Base-by-base conservation (phyloP, 2,797 vertebrate species). In the Artibeus jamaicensis region DNA sequence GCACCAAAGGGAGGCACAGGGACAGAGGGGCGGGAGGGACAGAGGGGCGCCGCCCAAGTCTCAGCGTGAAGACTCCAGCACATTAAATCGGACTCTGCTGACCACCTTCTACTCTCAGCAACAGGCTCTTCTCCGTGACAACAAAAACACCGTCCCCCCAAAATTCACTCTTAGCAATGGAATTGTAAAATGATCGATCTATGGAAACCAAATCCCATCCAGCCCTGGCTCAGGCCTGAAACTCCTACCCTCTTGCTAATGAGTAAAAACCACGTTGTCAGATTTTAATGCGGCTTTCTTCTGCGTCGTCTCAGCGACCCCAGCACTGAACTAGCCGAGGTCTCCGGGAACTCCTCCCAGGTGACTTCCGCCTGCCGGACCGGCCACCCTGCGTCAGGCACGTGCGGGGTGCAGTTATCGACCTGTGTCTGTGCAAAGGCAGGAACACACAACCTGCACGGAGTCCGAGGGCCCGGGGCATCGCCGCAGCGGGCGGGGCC, bases 401-500 rank as follows among this genome's bases (percentile, higher is more conserved):
- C 8, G 21, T 0, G 53, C 12, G n/a, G 15, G 5, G 32, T n/a
- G 14, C 4, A 9, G 3, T 5, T 11, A 34, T 42, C 18, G 19
- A 48, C 15, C 32, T 0, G n/a, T 32, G 21, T 70, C 21, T 42
- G 55, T 42, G 50, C 19, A 19, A 24, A 12, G 3, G 46, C 8
- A 39, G 44, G 62, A 22, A 24, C 0, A 1, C 8, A 62, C 9
- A 15, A 24, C 65, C 15, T 74, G 68, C 42, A 73, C 68, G 79
- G 11, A 83, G 24, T 48, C 16, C 2, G 18, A 67, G 42, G 19
- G 22, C 67, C 22, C 48, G 59, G 4, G 32, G 48, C 48, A 48
- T 14, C 46, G 14, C 46, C 46, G 16, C 48, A 19, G 50, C 18
- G 19, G 50, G 50, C 50, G 18, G 18, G 1, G 18, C 50, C 50